Evolutionary conservation across 2,797 vertebrate species (phyloP), one percentile per base, ranked within the genome.

Genomic region (Zalophus californianus): DNA sequence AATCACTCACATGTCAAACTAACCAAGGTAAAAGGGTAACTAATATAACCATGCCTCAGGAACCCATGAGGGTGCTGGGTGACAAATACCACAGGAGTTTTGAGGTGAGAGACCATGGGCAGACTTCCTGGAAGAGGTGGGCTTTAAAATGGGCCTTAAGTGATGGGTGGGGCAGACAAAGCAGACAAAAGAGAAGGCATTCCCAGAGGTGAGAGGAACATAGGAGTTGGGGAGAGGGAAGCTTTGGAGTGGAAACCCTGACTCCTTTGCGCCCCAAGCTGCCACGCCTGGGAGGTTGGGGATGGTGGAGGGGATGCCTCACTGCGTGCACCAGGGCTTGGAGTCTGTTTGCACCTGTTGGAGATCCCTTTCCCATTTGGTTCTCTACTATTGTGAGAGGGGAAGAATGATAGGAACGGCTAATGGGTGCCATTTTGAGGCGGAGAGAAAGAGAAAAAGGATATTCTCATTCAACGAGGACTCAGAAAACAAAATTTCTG

Each of bases 401-500:
- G 56, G 16, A 60, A 82, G 66, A 56, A 44, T 29, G 66, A 78
- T 6, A 92, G n/a, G 27, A 58, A 32, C 25, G 18, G 16, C 29
- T 54, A 20, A 58, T 16, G 52, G 62, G 50, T 84, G 12, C 16
- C 70, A 29, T 77, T 52, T 7, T 75, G 64, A 88, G 5, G 38
- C 3, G 3, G 32, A 68, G 27, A 32, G 10, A 41, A n/a, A 29
- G 41, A 27, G 21, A 8, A 3, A 3, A 32, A n/a, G 27, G 29
- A 92, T 48, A 62, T 66, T 77, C 25, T 82, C 23, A 86, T 29
- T 68, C 79, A 68, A 66, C 0, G 9, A 91, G 29, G 38, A 68
- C 27, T 85, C 48, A 23, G 85, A 73, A 79, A 86, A 97, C 32
- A 91, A 91, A 52, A 79, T 64, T 83, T 79, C 72, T 68, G 73